Evolutionary conservation across 1,140 invertebrate genomes (phyloP).

Genomic region (Megalonaias nervosa): DNA sequence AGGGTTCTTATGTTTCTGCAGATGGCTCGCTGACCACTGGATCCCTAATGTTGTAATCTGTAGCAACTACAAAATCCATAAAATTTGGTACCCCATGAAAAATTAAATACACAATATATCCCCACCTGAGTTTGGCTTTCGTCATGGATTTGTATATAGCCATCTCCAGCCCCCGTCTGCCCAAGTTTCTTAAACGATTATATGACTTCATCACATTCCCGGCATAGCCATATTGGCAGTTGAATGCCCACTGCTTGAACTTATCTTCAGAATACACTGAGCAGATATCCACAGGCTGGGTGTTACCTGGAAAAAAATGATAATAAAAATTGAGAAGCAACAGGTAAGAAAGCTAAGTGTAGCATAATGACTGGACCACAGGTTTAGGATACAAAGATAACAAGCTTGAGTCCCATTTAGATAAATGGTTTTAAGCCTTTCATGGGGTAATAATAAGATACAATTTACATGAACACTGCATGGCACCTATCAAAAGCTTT

Average conservation of each 20-base stretch:
- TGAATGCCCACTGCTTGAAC: slow-evolving; percentile 62
- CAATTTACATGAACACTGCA: too few relatives aligned
- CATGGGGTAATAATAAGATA: too few relatives aligned
- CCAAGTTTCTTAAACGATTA: slow-evolving; percentile 53
- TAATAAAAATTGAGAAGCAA: background rate
- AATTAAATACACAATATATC: background rate
- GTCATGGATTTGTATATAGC: slow-evolving; percentile 65
- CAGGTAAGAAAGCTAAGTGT: too few relatives aligned
- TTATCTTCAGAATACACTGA: slow-evolving; percentile 59
- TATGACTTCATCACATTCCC: slow-evolving; percentile 61
- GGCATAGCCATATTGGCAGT: slow-evolving; percentile 67
- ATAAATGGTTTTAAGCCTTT: too few relatives aligned
- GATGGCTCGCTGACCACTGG: too few relatives aligned
- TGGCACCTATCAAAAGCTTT: too few relatives aligned
- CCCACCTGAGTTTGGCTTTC: slow-evolving; percentile 65
- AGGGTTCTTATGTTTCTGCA: too few relatives aligned
- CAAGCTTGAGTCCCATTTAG: too few relatives aligned
- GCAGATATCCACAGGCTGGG: slow-evolving; percentile 56
- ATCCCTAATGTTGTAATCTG: too few relatives aligned
- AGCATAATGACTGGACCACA: too few relatives aligned
- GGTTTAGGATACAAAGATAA: too few relatives aligned
- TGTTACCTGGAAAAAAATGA: slow-evolving; percentile 49
- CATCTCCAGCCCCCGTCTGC: slow-evolving; percentile 60
- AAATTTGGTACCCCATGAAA: background rate
- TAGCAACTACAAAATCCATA: too few relatives aligned